Conservation (phyloP, 30 jellyfish, hydroid and myxozoan genomes). For the Chrysaora quinquecirrha region DNA sequence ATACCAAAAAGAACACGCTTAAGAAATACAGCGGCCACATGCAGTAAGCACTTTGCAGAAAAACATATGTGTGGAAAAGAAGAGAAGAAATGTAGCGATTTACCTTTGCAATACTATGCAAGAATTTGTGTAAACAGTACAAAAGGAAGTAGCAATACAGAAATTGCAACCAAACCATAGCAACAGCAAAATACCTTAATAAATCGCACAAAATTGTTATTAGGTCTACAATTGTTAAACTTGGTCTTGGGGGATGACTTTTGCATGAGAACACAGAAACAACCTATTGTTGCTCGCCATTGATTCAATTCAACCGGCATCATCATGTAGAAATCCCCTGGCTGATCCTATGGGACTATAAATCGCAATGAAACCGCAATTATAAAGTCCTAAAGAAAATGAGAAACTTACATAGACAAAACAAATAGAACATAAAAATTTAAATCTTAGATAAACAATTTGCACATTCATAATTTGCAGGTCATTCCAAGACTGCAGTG, state of each 20-base stretch:
- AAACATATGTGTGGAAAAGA: neutral
- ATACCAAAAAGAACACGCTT: neutral
- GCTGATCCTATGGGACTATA: conserved; percentile 5
- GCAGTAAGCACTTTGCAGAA: neutral
- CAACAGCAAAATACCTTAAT: conserved; percentile 12
- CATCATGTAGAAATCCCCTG: conserved; percentile 20
- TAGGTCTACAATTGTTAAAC: neutral
- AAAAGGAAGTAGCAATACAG: neutral
- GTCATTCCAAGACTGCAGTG: too few species aligned
- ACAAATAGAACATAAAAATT: neutral
- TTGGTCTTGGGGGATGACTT: conserved; percentile 9
- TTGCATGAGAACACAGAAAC: conserved; percentile 31
- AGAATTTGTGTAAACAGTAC: neutral
- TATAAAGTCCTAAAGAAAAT: neutral
- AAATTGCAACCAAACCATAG: neutral
- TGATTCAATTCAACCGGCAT: conserved; percentile 33
- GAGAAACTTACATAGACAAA: neutral
- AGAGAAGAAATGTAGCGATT: neutral
- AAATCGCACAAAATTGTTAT: neutral
- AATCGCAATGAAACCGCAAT: neutral
- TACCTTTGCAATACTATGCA: neutral
- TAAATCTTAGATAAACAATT: too few species aligned
- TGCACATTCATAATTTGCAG: too few species aligned
- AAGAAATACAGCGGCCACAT: neutral
- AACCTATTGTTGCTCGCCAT: conserved; percentile 44